These are phyloP conservation scores for Apantesis nais DNA, from an alignment of 2,888 invertebrate species.

Conservation along the genomic window DNA sequence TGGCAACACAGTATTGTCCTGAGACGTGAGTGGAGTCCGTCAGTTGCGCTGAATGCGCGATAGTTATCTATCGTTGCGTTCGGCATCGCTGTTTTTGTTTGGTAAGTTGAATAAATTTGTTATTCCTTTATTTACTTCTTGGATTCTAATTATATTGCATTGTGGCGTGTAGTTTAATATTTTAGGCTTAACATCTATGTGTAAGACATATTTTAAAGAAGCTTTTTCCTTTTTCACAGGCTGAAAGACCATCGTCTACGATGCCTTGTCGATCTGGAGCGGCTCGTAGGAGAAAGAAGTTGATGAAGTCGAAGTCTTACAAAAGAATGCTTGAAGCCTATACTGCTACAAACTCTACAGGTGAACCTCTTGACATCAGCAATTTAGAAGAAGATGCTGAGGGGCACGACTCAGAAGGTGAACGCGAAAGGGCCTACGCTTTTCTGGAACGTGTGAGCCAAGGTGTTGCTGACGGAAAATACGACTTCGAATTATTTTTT, in stretches of 20 bases:
- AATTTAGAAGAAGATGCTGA: neutral
- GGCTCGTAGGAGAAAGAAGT: neutral
- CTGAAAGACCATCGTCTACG: neutral
- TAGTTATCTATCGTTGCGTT: neutral
- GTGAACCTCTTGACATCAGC: neutral
- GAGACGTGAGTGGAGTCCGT: neutral
- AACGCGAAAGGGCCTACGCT: slow-evolving; percentile 1
- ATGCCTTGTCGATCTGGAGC: neutral
- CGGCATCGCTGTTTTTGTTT: neutral
- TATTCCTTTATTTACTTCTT: neutral
- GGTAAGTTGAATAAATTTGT: neutral
- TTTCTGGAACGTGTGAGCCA: neutral
- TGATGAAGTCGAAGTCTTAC: neutral
- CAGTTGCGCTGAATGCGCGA: slow-evolving; percentile 8
- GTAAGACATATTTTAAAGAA: neutral
- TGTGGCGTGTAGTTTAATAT: neutral
- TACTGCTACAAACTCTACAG: neutral
- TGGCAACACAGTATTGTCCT: neutral
- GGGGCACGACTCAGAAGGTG: neutral
- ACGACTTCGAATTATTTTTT: slow-evolving; percentile 11
- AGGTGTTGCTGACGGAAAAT: neutral
- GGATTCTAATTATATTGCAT: neutral
- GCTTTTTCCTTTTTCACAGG: neutral
- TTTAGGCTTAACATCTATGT: neutral
- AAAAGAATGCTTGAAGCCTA: neutral